phyloP scores from a whole-genome alignment of 1,140 invertebrate species.

The Trichonephila clavata region DNA sequence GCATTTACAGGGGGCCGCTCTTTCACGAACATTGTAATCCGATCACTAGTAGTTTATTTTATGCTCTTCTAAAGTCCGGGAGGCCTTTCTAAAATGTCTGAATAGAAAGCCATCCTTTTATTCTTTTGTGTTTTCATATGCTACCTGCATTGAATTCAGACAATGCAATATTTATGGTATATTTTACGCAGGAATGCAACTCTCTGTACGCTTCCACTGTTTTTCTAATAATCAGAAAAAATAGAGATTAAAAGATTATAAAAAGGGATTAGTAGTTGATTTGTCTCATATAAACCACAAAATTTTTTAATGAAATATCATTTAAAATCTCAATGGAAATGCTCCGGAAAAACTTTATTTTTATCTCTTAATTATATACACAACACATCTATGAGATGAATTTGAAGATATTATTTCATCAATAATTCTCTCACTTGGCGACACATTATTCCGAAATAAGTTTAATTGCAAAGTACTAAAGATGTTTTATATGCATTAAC shows the following conservation, averaged over 20 bases:
- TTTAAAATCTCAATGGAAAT: no score
- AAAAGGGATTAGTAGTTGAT: not conserved
- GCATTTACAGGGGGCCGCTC: slow-evolving; percentile 50
- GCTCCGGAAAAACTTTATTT: no score
- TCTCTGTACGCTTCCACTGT: not conserved
- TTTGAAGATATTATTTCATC: no score
- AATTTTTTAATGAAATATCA: no score
- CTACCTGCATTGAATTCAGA: not conserved
- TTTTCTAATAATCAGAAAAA: not conserved
- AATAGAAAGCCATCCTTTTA: slow-evolving; percentile 48
- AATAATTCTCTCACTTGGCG: no score
- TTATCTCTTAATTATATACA: no score
- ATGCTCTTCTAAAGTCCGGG: not conserved
- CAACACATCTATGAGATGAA: no score
- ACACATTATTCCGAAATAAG: no score
- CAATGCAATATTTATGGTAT: not conserved
- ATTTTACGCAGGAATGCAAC: not conserved
- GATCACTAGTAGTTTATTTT: slow-evolving; percentile 60
- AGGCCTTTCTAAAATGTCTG: slow-evolving; percentile 45
- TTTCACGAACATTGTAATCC: slow-evolving; percentile 24
- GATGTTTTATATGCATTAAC: no score
- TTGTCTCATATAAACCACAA: not conserved
- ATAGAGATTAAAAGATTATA: no score
- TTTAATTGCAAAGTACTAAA: no score
- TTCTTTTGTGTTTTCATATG: not conserved